Percentiles rank a stretch among this genome's conserved stretches.
Evolutionary conservation across 2,797 vertebrate genomes (phyloP).

Genomic region (Arnoldichthys spilopterus): DNA sequence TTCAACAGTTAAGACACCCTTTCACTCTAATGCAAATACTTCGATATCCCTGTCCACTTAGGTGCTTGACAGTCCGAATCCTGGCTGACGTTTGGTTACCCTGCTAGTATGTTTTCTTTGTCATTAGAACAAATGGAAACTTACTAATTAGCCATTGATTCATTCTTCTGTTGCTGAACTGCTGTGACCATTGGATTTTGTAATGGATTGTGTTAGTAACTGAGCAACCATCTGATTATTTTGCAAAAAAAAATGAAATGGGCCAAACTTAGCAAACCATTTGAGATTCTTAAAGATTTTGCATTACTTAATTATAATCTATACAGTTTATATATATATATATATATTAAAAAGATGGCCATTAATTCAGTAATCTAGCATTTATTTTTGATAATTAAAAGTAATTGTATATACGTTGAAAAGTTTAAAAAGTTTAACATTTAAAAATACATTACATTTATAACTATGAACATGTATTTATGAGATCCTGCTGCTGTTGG

Average conservation of each 20-base stretch:
- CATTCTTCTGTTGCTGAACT: not conserved
- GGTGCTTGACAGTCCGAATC: slow-evolving; percentile 49
- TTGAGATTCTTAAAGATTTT: too few relatives aligned
- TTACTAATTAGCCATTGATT: not conserved
- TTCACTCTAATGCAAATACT: slow-evolving; percentile 67
- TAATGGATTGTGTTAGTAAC: not conserved
- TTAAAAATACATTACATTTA: too few relatives aligned
- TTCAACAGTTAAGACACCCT: slow-evolving; percentile 62
- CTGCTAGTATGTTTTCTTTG: not conserved
- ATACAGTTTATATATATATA: too few relatives aligned
- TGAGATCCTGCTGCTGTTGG: not conserved
- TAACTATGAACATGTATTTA: not conserved
- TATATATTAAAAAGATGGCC: too few relatives aligned
- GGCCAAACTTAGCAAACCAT: too few relatives aligned
- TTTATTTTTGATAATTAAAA: too few relatives aligned
- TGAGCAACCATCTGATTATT: slow-evolving; percentile 1
- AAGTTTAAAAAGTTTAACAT: too few relatives aligned
- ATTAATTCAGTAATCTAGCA: too few relatives aligned
- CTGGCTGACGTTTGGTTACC: slow-evolving; percentile 49
- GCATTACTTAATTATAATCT: too few relatives aligned
- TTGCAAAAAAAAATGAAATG: too few relatives aligned
- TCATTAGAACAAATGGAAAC: not conserved
- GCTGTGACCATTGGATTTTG: not conserved
- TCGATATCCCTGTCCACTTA: slow-evolving; percentile 66
- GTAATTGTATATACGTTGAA: too few relatives aligned